Base-by-base conservation (phyloP, 2,113 vertebrate species). In the Salminus brasiliensis region DNA sequence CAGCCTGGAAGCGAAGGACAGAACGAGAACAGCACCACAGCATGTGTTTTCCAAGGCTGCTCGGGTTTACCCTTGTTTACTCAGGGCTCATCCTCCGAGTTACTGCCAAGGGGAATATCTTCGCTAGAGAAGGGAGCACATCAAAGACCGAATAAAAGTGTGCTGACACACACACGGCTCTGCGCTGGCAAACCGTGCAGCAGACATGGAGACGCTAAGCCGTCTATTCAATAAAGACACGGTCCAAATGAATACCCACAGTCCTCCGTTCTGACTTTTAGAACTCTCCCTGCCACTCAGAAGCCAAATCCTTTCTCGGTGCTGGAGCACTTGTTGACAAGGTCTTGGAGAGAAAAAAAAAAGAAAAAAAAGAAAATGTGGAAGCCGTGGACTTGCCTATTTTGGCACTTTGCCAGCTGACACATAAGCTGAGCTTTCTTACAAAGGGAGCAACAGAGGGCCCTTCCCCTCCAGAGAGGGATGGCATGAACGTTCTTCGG, bases 401-500 rank as follows among this genome's bases (percentile, higher is more conserved):
- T 72, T 72, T 80, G 73, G 60, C 69, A 53, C 57, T 60, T 59
- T 21, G 66, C 67, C 74, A 57, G 68, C 63, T 43, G 62, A 71
- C 47, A 57, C 66, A 16, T 49, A 49, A 43, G 74, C 62, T 76
- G 69, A 83, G 71, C 10, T 27, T 15, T 15, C 43, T 4, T 49
- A 79, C 63, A 65, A 74, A 79, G 52, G 79, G 68, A 57, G 60
- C 73, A 63, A 6, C 60, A 72, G 39, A 29, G 52, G 36, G n/a
- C n/a, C n/a, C n/a, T n/a, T n/a, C n/a, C n/a, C n/a, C n/a, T n/a
- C n/a, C n/a, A n/a, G n/a, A n/a, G n/a, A 71, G 63, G 60, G 72
- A 70, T 12, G 13, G 30, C 49, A 34, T 83, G 74, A 74, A 72
- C 83, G 55, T 74, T 69, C 55, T n/a, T 16, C 12, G 59, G 52